Base-by-base conservation (phyloP, 1,140 invertebrate species). In the Archegozetes longisetosus region DNA sequence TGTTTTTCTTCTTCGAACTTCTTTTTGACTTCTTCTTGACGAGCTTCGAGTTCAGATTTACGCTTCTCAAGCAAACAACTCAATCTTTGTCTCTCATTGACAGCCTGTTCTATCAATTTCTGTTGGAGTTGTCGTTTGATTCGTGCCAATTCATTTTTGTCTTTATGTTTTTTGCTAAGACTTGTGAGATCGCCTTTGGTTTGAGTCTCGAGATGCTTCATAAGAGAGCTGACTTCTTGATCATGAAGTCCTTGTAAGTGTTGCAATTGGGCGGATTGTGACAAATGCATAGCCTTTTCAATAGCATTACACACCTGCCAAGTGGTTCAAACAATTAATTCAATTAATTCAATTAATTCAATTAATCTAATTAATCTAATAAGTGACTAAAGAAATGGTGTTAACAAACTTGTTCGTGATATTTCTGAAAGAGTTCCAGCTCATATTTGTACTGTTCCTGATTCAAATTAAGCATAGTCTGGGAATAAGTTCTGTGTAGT, bases 161-260 rank as follows among this genome's bases (percentile, higher is more conserved):
- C 90, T 66, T 79, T 82, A 68, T 87, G 84, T 61, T 81, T 81
- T 65, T 86, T 85, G 17, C 82, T 78, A 53, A 89, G 72, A 28
- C 77, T 79, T 70, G 90, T 90, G 47, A 92, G 86, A 69, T 94
- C 88, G 54, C 86, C 84, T 63, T 86, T 82, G 58, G 85, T 82
- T 61, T 82, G 81, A 24, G 82, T 80, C 62, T 91, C 84, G 62
- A 93, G 73, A 68, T 82, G 80, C 67, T 85, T 82, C 78, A 88
- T 86, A 17, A 92, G 80, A 63, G 88, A 86, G 32, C 80, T 81
- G 3, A 74, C 73, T 57, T 74, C 74, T 50, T 65, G 68, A 61
- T 72, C 72, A 64, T 74, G 71, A 20, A 73, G 66, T 60, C 66
- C 68, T 22, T 70, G 67, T 9, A 76, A 63, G 46, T 63, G 75